Evolutionary conservation across 2,888 invertebrate genomes (phyloP).

Genomic region (Asteroscopus sphinx): DNA sequence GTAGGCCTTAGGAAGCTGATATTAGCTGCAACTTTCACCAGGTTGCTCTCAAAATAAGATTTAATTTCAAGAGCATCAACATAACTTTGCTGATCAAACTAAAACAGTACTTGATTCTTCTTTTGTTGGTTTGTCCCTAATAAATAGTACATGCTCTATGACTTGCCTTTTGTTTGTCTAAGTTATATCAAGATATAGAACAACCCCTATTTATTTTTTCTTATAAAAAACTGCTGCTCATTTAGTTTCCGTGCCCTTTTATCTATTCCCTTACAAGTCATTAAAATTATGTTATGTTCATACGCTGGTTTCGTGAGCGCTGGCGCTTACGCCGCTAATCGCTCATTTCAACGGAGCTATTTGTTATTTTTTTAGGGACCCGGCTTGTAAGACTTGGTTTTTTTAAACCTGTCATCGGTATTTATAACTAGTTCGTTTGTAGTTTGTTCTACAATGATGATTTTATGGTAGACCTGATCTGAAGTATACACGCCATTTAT

Average conservation of each 20-base stretch:
- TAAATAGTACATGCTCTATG: no score
- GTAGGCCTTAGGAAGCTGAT: no score
- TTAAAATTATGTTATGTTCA: slow-evolving; percentile 74
- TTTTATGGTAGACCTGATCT: slow-evolving; percentile 4
- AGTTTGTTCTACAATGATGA: slow-evolving; percentile 6
- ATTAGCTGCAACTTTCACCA: no score
- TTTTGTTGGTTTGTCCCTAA: no score
- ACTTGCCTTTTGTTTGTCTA: no score
- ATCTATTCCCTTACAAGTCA: slow-evolving; percentile 71
- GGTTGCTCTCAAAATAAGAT: no score
- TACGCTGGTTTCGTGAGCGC: slow-evolving; percentile 70
- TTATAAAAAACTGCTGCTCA: slow-evolving; percentile 36
- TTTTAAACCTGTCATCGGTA: slow-evolving; percentile 8
- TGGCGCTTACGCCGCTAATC: slow-evolving; percentile 72
- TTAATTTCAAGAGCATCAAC: no score
- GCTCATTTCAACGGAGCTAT: slow-evolving; percentile 71
- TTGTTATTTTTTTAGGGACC: slow-evolving; percentile 65
- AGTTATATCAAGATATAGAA: background rate
- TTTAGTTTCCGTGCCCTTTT: slow-evolving; percentile 34
- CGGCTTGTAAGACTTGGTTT: slow-evolving; percentile 16
- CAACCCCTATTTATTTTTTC: slow-evolving; percentile 12
- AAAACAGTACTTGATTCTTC: no score
- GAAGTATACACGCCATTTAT: slow-evolving; percentile 5
- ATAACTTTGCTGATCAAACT: no score
- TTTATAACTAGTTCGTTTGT: slow-evolving; percentile 20